A percentile compares a stretch with the other conserved stretches of the same genome.
These are phyloP conservation scores for Sthenelais limicola DNA, from an alignment of 2,888 invertebrate genomes.

Conservation along the genomic window DNA sequence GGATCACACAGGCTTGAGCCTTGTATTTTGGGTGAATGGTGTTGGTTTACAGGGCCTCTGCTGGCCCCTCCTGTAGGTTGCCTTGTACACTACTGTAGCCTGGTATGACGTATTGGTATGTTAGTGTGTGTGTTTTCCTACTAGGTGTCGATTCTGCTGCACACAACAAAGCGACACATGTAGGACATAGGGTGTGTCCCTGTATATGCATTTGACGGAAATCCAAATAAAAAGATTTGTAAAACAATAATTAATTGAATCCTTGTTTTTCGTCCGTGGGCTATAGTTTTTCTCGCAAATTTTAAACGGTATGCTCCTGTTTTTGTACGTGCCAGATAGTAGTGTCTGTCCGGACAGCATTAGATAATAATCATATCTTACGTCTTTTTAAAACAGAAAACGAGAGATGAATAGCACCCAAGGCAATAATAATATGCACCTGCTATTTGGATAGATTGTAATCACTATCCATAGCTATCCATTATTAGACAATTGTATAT, in stretches of 20 bases:
- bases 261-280: background rate
- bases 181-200: constrained; percentile 34
- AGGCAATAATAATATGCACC: too few species aligned
- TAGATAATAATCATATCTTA: too few species aligned
- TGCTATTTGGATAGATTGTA: too few species aligned
- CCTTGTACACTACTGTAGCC: constrained; percentile 36
- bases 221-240: constrained; percentile 36
- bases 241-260: constrained; percentile 7
- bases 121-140: constrained; percentile 37
- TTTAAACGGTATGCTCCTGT: too few species aligned
- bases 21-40: constrained; percentile 37
- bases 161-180: constrained; percentile 26
- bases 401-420: too few species aligned
- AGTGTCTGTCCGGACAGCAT: too few species aligned
- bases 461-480: too few species aligned
- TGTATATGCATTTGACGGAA: constrained; percentile 40
- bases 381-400: too few species aligned
- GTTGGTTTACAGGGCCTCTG: constrained; percentile 34
- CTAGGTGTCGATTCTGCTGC: constrained; percentile 31
- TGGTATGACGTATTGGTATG: constrained; percentile 37
- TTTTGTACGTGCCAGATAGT: too few species aligned
- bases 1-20: constrained; percentile 25
- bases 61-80: constrained; percentile 11
- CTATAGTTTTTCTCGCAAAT: too few species aligned
- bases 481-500: too few species aligned